Conservation (phyloP, 2,888 invertebrate genomes). For the Xestobium rufovillosum region DNA sequence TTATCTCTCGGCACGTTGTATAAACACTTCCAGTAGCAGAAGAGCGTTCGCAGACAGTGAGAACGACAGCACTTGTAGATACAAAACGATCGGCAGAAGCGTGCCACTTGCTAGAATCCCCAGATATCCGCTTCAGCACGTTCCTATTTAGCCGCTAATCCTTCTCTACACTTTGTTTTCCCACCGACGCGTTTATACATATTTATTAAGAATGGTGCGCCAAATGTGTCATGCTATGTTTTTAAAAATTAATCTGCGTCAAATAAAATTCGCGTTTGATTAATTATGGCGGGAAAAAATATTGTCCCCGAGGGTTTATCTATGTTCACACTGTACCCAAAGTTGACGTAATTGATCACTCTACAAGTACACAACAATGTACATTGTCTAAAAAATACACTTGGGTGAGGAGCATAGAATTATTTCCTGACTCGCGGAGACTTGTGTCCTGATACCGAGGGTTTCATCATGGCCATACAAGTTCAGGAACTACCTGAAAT, state of each 20-base stretch:
- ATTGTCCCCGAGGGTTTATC: no score
- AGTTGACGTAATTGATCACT: no score
- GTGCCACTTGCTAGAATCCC: constrained; percentile 36
- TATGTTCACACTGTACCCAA: no score
- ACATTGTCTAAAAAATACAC: background rate
- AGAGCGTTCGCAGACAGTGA: constrained; percentile 2
- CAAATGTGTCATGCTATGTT: background rate
- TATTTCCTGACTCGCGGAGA: no score
- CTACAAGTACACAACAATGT: constrained; percentile 1
- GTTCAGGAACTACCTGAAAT: no score
- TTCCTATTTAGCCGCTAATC: constrained; percentile 40
- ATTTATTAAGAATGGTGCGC: constrained; percentile 17
- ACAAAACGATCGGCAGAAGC: constrained; percentile 32
- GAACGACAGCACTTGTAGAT: constrained; percentile 32
- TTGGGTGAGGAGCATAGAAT: no score
- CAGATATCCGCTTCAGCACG: constrained; percentile 40
- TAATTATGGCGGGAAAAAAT: no score
- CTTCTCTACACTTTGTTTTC: constrained; percentile 27
- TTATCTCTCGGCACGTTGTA: constrained; percentile 1
- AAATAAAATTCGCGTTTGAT: constrained; percentile 1
- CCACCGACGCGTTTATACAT: constrained; percentile 13
- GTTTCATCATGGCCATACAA: no score
- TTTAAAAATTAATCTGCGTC: background rate
- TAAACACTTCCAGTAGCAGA: background rate
- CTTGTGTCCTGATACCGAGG: no score